Percentiles rank a stretch among this genome's conserved stretches.
phyloP scores from a whole-genome alignment of 2,888 invertebrate genomes.

The Lobophora halterata region DNA sequence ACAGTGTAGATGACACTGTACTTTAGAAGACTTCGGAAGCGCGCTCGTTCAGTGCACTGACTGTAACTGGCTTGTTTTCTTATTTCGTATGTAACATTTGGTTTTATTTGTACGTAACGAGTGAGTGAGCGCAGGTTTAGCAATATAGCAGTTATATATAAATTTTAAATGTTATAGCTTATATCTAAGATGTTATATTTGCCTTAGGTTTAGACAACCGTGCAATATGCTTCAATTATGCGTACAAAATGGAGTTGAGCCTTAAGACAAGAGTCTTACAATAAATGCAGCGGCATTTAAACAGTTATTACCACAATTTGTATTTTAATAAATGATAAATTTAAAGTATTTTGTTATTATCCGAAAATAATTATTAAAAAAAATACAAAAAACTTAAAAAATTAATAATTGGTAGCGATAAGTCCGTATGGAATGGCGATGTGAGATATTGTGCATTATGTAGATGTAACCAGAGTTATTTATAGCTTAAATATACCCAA shows the following conservation, averaged over 20 bases:
- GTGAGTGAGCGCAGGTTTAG: no score
- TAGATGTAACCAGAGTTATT: slow-evolving; percentile 18
- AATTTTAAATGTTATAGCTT: slow-evolving; percentile 17
- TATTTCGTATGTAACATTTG: no score
- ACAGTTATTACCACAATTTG: slow-evolving; percentile 39
- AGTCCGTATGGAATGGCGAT: slow-evolving; percentile 43
- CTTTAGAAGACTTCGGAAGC: no score
- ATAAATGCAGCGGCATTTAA: slow-evolving; percentile 18
- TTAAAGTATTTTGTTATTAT: slow-evolving; percentile 44
- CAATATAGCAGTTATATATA: slow-evolving; percentile 21
- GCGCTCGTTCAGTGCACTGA: no score
- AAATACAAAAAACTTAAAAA: slow-evolving; percentile 42
- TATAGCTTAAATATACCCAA: slow-evolving; percentile 21
- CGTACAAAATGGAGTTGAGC: slow-evolving; percentile 16
- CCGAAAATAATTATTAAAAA: slow-evolving; percentile 39
- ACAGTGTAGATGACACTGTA: no score
- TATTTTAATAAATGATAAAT: slow-evolving; percentile 14
- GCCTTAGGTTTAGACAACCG: slow-evolving; percentile 10
- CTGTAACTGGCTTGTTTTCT: no score
- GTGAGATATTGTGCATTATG: slow-evolving; percentile 30
- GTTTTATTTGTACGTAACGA: no score
- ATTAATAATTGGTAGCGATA: slow-evolving; percentile 39
- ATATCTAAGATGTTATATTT: slow-evolving; percentile 19
- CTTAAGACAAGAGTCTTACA: slow-evolving; percentile 2
- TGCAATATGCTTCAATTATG: no score